These are phyloP conservation scores for Sebastes flavidus DNA, from an alignment of 2,797 vertebrate species.

Conservation along the genomic window DNA sequence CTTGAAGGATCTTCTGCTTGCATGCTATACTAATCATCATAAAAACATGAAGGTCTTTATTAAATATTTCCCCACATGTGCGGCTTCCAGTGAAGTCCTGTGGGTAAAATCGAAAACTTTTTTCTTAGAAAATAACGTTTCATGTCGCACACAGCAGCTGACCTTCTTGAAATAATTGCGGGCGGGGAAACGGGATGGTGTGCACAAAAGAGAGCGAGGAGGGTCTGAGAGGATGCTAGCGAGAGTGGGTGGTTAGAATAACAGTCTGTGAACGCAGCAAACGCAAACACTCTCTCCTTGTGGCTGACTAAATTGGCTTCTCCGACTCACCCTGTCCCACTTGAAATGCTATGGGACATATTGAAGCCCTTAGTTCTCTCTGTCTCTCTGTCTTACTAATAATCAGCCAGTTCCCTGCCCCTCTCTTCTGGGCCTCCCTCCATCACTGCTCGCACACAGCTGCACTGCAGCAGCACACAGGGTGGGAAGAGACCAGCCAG, in stretches of 20 bases:
- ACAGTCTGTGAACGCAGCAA: slow-evolving; percentile 68
- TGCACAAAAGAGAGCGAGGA: slow-evolving; percentile 29
- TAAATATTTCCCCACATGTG: slow-evolving; percentile 38
- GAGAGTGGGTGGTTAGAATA: slow-evolving; percentile 72
- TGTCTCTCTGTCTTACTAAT: slow-evolving; percentile 63
- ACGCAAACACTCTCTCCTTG: slow-evolving; percentile 65
- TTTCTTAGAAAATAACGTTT: slow-evolving; percentile 10
- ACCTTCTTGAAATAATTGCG: slow-evolving; percentile 41
- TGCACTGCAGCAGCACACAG: slow-evolving; percentile 51
- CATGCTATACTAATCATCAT: slow-evolving; percentile 55
- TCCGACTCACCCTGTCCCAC: slow-evolving; percentile 52
- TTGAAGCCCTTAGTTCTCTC: slow-evolving; percentile 69
- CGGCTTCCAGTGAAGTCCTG: slow-evolving; percentile 18
- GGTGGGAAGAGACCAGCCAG: slow-evolving; percentile 17
- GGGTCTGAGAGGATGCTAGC: slow-evolving; percentile 50
- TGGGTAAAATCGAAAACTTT: slow-evolving; percentile 2
- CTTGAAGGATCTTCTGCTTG: slow-evolving; percentile 40
- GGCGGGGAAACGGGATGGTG: slow-evolving; percentile 10
- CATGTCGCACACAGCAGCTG: slow-evolving; percentile 38
- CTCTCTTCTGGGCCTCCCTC: slow-evolving; percentile 61
- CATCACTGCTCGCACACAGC: slow-evolving; percentile 56
- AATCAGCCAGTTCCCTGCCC: slow-evolving; percentile 60
- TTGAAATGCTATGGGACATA: slow-evolving; percentile 73
- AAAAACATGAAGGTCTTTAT: slow-evolving; percentile 36
- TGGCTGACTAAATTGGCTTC: slow-evolving; percentile 61